Evolutionary conservation across 1,140 invertebrate species (phyloP).

Genomic region (Anastrepha obliqua): DNA sequence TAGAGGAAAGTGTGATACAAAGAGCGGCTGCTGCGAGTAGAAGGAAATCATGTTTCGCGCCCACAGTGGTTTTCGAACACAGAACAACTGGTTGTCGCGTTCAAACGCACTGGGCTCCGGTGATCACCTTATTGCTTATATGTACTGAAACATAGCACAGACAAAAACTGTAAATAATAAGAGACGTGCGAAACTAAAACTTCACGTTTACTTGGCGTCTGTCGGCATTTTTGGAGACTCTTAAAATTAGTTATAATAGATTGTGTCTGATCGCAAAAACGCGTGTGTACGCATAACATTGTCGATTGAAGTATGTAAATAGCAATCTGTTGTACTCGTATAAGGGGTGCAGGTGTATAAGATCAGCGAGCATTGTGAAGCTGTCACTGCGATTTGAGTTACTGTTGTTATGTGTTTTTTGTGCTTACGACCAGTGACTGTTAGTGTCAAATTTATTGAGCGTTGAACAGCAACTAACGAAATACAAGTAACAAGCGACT

Average conservation of each 20-base stretch:
- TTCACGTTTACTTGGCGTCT: neutral
- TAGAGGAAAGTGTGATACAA: too few species aligned
- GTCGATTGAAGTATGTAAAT: neutral
- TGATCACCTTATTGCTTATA: too few species aligned
- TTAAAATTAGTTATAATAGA: too few species aligned
- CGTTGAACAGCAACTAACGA: too few species aligned
- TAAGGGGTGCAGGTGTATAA: too few species aligned
- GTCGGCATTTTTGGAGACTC: neutral
- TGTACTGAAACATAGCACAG: too few species aligned
- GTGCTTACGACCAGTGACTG: neutral
- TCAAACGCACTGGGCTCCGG: too few species aligned
- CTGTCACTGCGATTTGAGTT: neutral
- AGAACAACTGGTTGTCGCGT: too few species aligned
- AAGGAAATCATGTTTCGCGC: too few species aligned
- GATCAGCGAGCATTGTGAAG: neutral
- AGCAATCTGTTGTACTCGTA: neutral
- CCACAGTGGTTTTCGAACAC: too few species aligned
- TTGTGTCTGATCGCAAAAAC: constrained; percentile 8
- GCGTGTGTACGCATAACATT: neutral
- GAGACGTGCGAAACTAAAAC: neutral
- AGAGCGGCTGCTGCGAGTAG: too few species aligned
- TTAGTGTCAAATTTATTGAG: neutral
- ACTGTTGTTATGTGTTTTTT: neutral
- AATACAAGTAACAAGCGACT: too few species aligned
- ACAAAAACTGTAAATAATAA: neutral